Evolutionary conservation across 2,888 invertebrate genomes (phyloP), one percentile per base, ranked within the genome.

Genomic region (Cheilosia vulpina): DNA sequence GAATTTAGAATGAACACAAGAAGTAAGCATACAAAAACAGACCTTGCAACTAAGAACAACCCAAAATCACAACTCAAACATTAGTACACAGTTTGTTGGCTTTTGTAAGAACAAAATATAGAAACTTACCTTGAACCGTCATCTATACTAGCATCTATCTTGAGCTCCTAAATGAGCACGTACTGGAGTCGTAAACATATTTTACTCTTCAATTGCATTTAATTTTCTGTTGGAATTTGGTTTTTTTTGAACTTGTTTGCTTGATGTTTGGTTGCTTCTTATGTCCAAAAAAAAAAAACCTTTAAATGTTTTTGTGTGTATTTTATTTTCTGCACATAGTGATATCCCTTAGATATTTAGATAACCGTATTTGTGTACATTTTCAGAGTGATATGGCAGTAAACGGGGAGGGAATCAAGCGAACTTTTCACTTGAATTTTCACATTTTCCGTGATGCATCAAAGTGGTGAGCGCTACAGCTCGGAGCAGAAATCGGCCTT

Each of bases 301-400:
- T 38, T 38, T 58, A 9, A 45, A 9, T 9, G 63, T 80, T 65
- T 78, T n/a, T 57, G 50, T 84, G 79, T 85, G 62, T 72, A 76
- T 85, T 73, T 57, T 71, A 66, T 69, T 76, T 85, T 85, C 7
- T 85, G 85, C 85, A 85, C 85, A 38, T 71, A 81, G 63, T 53
- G 2, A 34, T 55, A 43, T 17, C 19, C 31, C 19, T 47, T 76
- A 63, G 19, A 66, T 24, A 60, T 15, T 47, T 83, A 81, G 47
- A 71, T 62, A 85, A 55, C 4, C 80, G 68, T 83, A 38, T 45
- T 43, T 68, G 68, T 78, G 41, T 57, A 71, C 62, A 53, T 60
- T 65, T 34, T 53, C 9, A 38, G 43, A 68, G 52, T 68, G 11
- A 60, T 7, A 47, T 55, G n/a, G 50, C 31, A 41, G 43, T 81